A percentile compares a stretch with the other conserved stretches of the same genome.
Conservation (phyloP, 1,140 invertebrate species). For the Bursaphelenchus mucronatus region DNA sequence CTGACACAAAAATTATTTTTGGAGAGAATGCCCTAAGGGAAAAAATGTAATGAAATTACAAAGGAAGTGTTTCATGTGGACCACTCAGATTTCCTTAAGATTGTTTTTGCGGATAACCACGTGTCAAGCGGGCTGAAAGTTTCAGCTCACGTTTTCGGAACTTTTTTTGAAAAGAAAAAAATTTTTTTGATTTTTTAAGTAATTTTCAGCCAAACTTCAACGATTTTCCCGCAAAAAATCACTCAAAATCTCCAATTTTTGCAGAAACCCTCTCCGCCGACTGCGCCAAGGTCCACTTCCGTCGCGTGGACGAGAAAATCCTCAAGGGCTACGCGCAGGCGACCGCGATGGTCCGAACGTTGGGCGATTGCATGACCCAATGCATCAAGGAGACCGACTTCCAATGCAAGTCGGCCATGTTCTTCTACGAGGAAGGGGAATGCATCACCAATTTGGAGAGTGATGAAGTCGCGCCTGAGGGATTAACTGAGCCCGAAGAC, state of each 20-base stretch:
- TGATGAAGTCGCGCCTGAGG: constrained; percentile 39
- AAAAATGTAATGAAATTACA: no score
- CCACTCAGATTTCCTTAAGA: no score
- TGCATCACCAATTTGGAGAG: constrained; percentile 60
- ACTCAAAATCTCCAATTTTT: constrained; percentile 20
- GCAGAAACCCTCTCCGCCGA: constrained; percentile 46
- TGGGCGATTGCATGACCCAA: constrained; percentile 53
- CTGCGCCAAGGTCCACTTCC: constrained; percentile 49
- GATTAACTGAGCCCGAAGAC: constrained; percentile 44
- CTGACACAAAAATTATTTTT: no score
- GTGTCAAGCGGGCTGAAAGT: no score
- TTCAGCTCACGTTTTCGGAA: no score
- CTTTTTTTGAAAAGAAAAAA: no score
- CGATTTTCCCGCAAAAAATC: background rate
- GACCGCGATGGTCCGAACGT: constrained; percentile 41
- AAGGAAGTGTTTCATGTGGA: no score
- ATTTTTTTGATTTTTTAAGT: background rate
- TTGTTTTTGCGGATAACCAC: no score
- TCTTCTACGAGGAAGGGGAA: constrained; percentile 60
- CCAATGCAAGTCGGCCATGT: constrained; percentile 54
- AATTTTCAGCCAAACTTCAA: background rate
- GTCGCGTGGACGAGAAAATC: constrained; percentile 51
- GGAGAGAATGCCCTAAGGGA: no score
- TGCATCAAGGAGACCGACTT: constrained; percentile 48
- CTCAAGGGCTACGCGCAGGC: constrained; percentile 41